Evolutionary conservation across 1,140 invertebrate species (phyloP).

Genomic region (Drosophila virilis): DNA sequence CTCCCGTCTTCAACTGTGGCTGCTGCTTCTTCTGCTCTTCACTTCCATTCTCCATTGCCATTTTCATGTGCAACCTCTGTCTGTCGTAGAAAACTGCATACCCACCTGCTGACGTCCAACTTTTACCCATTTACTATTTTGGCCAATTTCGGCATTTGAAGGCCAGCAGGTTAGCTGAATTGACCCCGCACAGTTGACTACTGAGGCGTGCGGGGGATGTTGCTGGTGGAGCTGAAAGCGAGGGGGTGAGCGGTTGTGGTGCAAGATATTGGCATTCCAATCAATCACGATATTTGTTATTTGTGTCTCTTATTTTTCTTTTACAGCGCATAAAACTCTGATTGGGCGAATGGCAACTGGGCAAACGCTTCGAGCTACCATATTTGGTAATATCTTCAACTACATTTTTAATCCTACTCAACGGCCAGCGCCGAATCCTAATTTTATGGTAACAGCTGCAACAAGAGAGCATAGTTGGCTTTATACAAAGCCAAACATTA

Average conservation of each 20-base stretch:
- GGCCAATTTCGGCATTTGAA: conserved; percentile 2
- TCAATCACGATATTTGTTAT: background rate
- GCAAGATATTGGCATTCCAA: conserved; percentile 16
- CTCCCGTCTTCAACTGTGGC: conserved; percentile 17
- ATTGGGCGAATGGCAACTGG: background rate
- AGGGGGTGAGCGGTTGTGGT: too few relatives aligned
- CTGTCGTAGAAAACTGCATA: background rate
- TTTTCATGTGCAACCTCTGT: conserved; percentile 7
- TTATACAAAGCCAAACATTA: background rate
- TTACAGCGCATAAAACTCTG: background rate
- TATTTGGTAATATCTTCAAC: background rate
- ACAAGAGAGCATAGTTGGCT: background rate
- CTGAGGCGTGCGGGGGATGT: background rate
- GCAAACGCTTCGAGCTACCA: background rate
- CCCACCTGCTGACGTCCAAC: conserved; percentile 22
- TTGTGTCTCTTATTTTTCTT: background rate
- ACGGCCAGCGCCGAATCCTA: background rate
- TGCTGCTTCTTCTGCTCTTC: conserved; percentile 16
- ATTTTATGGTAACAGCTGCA: background rate
- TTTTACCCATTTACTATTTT: conserved; percentile 19
- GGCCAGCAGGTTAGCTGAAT: conserved; percentile 14
- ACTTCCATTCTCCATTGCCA: conserved; percentile 8
- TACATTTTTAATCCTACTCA: background rate
- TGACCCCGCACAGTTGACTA: conserved; percentile 7
- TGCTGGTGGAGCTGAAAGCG: background rate